Evolutionary conservation across 2,113 vertebrate species (phyloP), one percentile per base, ranked within the genome.

Genomic region (Pseudolaguvia tuberculata): DNA sequence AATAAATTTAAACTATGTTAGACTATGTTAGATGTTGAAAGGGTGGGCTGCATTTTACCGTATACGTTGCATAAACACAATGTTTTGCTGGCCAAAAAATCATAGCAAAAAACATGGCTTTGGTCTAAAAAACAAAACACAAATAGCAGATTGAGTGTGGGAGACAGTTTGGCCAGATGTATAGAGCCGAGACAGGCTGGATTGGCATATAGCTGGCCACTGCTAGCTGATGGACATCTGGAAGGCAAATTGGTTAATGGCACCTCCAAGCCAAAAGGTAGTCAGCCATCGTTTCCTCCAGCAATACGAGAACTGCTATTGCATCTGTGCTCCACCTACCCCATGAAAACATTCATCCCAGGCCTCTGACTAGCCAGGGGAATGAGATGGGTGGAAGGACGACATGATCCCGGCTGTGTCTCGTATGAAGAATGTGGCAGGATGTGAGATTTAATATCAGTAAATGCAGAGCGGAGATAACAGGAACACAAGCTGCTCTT

Each of bases 181-280:
- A 81, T 56, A 68, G 79, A 65, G 72, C 35, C 78, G 77, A 79
- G 70, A 79, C 78, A 35, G 67, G 66, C 69, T 66, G 72, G 79
- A 83, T 75, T 79, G 81, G 80, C 81, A 82, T 62, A 66, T 77
- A 73, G 74, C 85, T 83, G 83, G 81, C 76, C 78, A 45, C 69
- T 61, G 62, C 78, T 78, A 72, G 51, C 76, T 82, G 81, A 84
- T 79, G 82, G 85, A 85, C 83, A 86, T 85, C 82, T 86, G 83
- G 85, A 86, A 81, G 83, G 81, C 82, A 85, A 84, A 86, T 83
- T 84, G 83, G 85, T 84, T 86, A 86, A 86, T 86, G 82, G 82
- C 52, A 83, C 85, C 83, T 86, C 81, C 82, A 82, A 84, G 85
- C 85, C 83, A 84, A 80, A 81, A 84, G 82, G 82, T 84, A 86